These are phyloP conservation scores for Listronotus bonariensis DNA, from an alignment of 1,140 invertebrate genomes.

Conservation along the genomic window DNA sequence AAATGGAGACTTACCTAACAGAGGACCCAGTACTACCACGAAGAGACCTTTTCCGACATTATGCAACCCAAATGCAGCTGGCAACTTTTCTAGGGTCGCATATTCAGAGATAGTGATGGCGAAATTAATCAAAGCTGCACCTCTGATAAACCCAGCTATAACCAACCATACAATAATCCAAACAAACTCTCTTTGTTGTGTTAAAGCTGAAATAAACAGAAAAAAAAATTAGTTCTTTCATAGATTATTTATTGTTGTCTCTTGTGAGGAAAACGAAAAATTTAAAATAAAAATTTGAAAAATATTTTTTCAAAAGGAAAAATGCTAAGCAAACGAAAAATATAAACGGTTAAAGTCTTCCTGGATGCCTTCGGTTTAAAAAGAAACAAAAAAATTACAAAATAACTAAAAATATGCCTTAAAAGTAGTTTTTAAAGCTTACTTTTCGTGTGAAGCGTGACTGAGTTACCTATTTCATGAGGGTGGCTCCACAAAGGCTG, in stretches of 20 bases:
- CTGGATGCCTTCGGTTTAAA: too few species aligned
- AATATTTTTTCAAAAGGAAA: slow-evolving; percentile 22
- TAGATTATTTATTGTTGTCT: slow-evolving; percentile 29
- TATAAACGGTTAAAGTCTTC: too few species aligned
- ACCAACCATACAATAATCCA: slow-evolving; percentile 68
- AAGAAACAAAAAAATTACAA: slow-evolving; percentile 22
- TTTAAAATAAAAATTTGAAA: slow-evolving; percentile 4
- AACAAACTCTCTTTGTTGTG: slow-evolving; percentile 68
- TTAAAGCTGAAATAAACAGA: slow-evolving; percentile 63
- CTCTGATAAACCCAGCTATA: slow-evolving; percentile 74
- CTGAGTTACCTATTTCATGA: slow-evolving; percentile 50
- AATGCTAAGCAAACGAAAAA: slow-evolving; percentile 5
- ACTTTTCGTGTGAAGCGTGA: slow-evolving; percentile 50
- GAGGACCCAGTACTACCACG: slow-evolving; percentile 69
- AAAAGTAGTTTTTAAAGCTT: slow-evolving; percentile 49
- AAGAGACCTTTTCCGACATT: slow-evolving; percentile 77
- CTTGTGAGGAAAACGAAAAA: slow-evolving; percentile 40
- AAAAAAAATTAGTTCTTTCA: slow-evolving; percentile 28
- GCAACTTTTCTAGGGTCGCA: slow-evolving; percentile 72
- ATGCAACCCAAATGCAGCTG: slow-evolving; percentile 75
- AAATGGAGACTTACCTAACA: slow-evolving; percentile 70
- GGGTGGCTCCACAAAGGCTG: slow-evolving; percentile 52
- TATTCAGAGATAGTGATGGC: slow-evolving; percentile 76
- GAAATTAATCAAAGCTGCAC: slow-evolving; percentile 74
- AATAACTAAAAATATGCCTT: slow-evolving; percentile 45